Evolutionary conservation across 2,113 vertebrate genomes (phyloP).

Genomic region (Myiozetetes cayanensis): DNA sequence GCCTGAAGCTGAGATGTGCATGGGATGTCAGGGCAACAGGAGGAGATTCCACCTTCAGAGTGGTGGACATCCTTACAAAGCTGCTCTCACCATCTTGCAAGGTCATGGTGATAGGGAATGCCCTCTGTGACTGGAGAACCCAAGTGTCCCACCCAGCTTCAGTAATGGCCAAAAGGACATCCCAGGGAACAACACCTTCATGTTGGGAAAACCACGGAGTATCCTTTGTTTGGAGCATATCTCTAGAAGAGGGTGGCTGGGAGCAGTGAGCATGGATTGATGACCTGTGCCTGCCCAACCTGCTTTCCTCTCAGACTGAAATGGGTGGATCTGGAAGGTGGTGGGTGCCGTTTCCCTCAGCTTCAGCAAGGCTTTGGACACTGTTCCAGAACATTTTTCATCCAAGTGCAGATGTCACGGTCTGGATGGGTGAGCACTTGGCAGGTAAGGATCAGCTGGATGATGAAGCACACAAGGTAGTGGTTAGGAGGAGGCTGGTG

Average conservation of each 20-base stretch:
- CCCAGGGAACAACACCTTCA: neutral
- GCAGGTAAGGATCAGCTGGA: neutral
- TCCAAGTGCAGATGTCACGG: fast-evolving
- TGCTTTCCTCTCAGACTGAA: neutral
- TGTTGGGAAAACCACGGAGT: neutral
- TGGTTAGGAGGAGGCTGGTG: neutral
- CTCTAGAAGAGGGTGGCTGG: neutral
- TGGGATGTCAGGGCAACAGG: neutral
- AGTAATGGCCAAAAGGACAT: neutral
- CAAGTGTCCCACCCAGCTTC: neutral
- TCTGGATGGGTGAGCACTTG: neutral
- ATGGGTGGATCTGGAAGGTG: neutral
- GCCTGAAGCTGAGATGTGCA: neutral
- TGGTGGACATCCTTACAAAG: neutral
- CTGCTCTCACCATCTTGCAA: neutral
- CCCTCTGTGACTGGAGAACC: neutral
- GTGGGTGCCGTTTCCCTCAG: neutral
- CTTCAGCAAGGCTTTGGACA: neutral
- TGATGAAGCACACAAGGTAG: neutral
- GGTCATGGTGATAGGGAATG: neutral
- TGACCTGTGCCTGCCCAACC: no score
- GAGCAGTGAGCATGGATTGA: neutral
- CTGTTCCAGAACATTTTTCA: fast-evolving
- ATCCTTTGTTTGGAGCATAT: neutral
- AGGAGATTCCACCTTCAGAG: neutral